Base-by-base conservation (phyloP, 2,797 vertebrate genomes). In the Alauda arvensis region DNA sequence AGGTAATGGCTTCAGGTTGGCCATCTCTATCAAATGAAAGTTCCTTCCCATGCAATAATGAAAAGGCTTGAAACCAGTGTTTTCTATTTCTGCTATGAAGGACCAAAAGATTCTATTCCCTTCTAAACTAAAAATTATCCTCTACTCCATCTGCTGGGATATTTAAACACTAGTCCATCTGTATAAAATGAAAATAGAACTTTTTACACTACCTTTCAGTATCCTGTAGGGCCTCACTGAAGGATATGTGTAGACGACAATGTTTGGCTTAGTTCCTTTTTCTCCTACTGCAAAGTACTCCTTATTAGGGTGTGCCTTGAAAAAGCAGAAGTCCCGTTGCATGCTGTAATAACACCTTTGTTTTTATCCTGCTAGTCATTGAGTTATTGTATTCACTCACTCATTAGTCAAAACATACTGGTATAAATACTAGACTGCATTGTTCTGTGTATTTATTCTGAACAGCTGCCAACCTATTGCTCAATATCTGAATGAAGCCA, bases 221-320 rank as follows among this genome's bases (percentile, higher is more conserved):
- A 98, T 96, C 87, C 98, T 97, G 93, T 98, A 97, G 8, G 97
- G 98, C 33, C 60, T 96, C 92, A 98, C 86, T 3, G 98, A 98
- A 65, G 98, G 98, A 87, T 97, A 99, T 67, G 98, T 97, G 42
- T 99, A 99, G 85, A 99, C 93, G 18, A 99, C 95, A 92, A 99
- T 97, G 85, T 97, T 84, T 43, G 99, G 99, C 59, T 95, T 96
- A 81, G 83, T 85, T 91, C 99, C 99, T 91, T 99, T 99, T 94
- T 99, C 99, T 93, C 98, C 99, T 72, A 98, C 97, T 51, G 95
- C 97, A 91, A 99, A 98, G 94, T 98, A 97, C 57, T 95, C 94
- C 96, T 96, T 98, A 84, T 86, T 91, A 15, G 98, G 98, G 72
- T 99, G 98, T 74, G 96, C 96, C 99, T 99, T 93, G n/a, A 96